Evolutionary conservation across 2,888 invertebrate species (phyloP), one percentile per base, ranked within the genome.

Genomic region (Strigamia transsilvanica): DNA sequence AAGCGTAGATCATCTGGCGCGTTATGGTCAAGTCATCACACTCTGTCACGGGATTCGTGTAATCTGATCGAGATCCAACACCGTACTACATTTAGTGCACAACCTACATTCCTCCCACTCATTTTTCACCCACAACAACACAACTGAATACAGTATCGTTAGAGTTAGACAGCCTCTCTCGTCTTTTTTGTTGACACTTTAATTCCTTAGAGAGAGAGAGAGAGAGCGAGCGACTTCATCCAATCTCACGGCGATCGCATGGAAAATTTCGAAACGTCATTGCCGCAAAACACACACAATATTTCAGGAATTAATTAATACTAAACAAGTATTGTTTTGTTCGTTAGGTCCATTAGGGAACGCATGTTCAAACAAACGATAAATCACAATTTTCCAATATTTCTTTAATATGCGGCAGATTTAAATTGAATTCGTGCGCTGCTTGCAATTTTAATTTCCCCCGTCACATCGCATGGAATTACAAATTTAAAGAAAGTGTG

Each of bases 11-110:
- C 79, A 79, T 79, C 42, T 42, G 42, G 38, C 79, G 79, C 79
- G 79, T 79, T 34, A 79, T 79, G 38, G 38, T 79, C 5, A 42
- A 41, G 18, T 79, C 79, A 42, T 79, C 79, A 42, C 79, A 79
- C 79, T 79, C 79, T 79, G 79, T 79, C 38, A 79, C 79, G 18
- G 79, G 79, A 42, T 42, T 79, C 41, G 79, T 42, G 34, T 79
- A 79, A 42, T 79, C 79, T 79, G 42, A 73, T 73, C 73, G 73
- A 73, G 73, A 73, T 73, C 32, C 73, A 73, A 73, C 73, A 73
- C 73, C 32, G 73, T 73, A 73, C n/a, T 21, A 56, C 32, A 73
- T 73, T 66, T 66, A 66, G 61, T n/a, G 6, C 38, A 38, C 38
- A 5, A 51, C n/a, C n/a, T 2, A n/a, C 51, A 51, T 51, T 51